Evolutionary conservation across 2,888 invertebrate species (phyloP).

Genomic region (Vannuccia rotundouncinata): DNA sequence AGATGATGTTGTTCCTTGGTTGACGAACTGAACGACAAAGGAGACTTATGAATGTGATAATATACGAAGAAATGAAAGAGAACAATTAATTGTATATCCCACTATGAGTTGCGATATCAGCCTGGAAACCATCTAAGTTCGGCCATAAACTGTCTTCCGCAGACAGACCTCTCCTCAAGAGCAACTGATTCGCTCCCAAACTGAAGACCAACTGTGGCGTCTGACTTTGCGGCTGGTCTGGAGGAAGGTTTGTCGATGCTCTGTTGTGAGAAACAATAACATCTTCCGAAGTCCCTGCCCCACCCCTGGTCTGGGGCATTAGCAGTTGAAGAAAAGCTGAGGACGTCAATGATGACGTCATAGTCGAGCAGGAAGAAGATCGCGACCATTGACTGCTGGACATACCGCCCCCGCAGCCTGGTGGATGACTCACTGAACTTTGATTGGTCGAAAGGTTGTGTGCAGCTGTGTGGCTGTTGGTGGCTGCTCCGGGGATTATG

Average conservation of each 20-base stretch:
- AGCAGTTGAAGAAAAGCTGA: background rate
- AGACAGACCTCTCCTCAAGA: background rate
- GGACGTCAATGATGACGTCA: background rate
- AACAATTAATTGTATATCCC: background rate
- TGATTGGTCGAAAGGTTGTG: too few relatives aligned
- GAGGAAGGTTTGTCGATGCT: too few relatives aligned
- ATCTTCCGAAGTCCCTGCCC: background rate
- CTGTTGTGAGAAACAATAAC: too few relatives aligned
- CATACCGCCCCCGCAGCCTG: background rate
- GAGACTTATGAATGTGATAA: background rate
- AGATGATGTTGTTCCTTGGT: background rate
- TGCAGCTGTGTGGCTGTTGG: background rate
- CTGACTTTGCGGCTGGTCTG: too few relatives aligned
- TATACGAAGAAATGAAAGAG: background rate
- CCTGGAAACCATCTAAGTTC: background rate
- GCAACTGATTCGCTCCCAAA: background rate
- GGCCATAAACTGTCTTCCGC: constrained; percentile 4
- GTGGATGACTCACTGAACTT: background rate
- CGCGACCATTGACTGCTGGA: background rate
- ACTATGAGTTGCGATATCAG: background rate
- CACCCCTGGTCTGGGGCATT: background rate
- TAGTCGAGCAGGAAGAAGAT: background rate
- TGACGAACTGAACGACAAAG: background rate
- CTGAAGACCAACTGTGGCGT: background rate
- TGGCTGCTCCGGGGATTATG: background rate